Base-by-base conservation (phyloP, 2,113 vertebrate genomes). In the Nematolebias whitei region DNA sequence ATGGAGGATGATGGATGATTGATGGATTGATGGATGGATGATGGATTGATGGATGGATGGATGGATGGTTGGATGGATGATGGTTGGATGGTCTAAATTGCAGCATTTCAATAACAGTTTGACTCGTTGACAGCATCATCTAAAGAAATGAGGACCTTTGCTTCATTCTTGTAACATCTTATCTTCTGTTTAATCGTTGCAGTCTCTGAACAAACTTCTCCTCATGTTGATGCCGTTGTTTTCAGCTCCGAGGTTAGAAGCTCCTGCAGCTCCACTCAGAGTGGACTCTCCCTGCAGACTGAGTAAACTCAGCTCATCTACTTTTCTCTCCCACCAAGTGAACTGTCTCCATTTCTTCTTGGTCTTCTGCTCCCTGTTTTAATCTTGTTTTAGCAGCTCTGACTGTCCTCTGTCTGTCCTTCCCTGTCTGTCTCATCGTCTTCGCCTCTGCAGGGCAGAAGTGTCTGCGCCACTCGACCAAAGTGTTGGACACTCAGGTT, bases 401-500 rank as follows among this genome's bases (percentile, higher is more conserved):
- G 45, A 64, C 64, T 61, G 32, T 39, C 13, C 35, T 44, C 32
- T 41, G 24, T 68, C 29, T 59, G 11, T n/a, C 32, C 12, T 7
- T 65, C 43, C 59, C 32, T 62, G 43, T 51, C 48, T 29, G 52
- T 54, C 7, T 35, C 52, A 47, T 52, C 60, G 57, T 68, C 15
- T 50, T 58, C 60, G 45, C 63, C 39, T 68, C 69, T 35, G 76
- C 77, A 98, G 97, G 96, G n/a, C 96, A 97, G 62, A 90, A 93
- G 80, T 96, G 94, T 68, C 92, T 99, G 56, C 95, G 96, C 69
- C 95, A 98, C 88, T 91, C 92, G 0, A 93, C 93, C 15, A 95
- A 94, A 19, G 89, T 93, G 23, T 88, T 98, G 89, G 95, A 97
- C 80, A 95, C 94, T 0, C 89, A 95, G 76, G 96, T 98, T 64